Base-by-base conservation (phyloP, 2,888 invertebrate genomes). In the Sinodicranocentrus sp. region DNA sequence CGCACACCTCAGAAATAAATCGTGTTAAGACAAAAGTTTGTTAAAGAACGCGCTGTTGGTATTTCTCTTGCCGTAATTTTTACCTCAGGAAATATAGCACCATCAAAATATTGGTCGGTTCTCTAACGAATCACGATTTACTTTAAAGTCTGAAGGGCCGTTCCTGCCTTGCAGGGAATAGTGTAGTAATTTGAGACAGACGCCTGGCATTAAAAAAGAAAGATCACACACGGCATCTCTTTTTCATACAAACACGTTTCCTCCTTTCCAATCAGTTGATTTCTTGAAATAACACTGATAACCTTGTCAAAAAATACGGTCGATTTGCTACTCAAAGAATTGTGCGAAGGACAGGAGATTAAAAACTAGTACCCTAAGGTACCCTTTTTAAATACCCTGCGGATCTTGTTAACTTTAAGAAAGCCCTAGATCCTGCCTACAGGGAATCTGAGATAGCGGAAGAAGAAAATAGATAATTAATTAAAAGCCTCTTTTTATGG, bases 161-260 rank as follows among this genome's bases (percentile, higher is more conserved):
- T n/a, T n/a, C n/a, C n/a, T n/a, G n/a, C n/a, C n/a, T n/a, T n/a
- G n/a, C n/a, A n/a, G n/a, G n/a, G n/a, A n/a, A n/a, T n/a, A n/a
- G n/a, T n/a, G n/a, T n/a, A n/a, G 65, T 65, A 77, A 77, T 77
- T 77, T 26, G 57, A 77, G 68, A 77, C 68, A 77, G 77, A 77
- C 76, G 76, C 76, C 76, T 65, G 65, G 63, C 39, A 76, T 76
- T 76, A 76, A 17, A 23, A 21, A 52, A 23, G 17, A 44, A 63
- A 23, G 26, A 33, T 5, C 13, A 63, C 23, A 21, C 39, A 33
- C 8, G 21, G 54, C 39, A 67, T 23, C 65, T 59, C 76, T 54
- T 65, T 61, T 61, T 61, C 28, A 28, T 5, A n/a, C 21, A 63
- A 39, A 54, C 43, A 44, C 43, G 61, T 61, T 75, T 75, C 73